Evolutionary conservation across 2,113 vertebrate genomes (phyloP), one percentile per base, ranked within the genome.

Genomic region (Pedetes capensis): DNA sequence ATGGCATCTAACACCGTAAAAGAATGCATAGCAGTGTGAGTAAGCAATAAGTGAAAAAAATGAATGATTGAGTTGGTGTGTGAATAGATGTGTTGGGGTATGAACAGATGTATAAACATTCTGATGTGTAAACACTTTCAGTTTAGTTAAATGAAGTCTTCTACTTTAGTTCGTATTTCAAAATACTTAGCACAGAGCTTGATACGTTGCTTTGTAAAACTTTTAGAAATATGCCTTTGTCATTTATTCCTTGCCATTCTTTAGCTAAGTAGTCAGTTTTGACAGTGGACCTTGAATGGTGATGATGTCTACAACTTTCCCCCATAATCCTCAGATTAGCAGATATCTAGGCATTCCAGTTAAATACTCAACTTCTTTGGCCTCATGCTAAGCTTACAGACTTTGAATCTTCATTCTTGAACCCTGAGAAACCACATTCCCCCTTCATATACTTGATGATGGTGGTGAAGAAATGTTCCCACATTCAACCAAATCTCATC

Each of bases 101-200:
- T n/a, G n/a, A n/a, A n/a, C n/a, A n/a, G 5, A 61, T 83, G 11
- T 71, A 59, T 66, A n/a, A 89, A 59, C 37, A 8, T n/a, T n/a
- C n/a, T n/a, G 23, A n/a, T 71, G 22, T 81, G 49, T 88, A 53
- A 91, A 49, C 9, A 72, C 23, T 74, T 44, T 63, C 71, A 23
- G 71, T 88, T 79, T 63, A 79, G 49, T 75, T 12, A 76, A 87
- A 83, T 44, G 8, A 69, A 49, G 23, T 59, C 22, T 37, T 34
- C 18, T 89, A 71, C 10, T 75, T 76, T 42, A 42, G 87, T 51
- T 80, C 20, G 37, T 37, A 16, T 90, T 96, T 87, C 44, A 72
- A 61, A 93, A 55, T 42, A 92, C 1, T 80, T 75, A 92, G 63
- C 5, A 23, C 51, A 18, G 2, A 6, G 10, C 23, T 79, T 44